Conservation (phyloP, 2,888 invertebrate species). For the Aproaerema taeniolella region DNA sequence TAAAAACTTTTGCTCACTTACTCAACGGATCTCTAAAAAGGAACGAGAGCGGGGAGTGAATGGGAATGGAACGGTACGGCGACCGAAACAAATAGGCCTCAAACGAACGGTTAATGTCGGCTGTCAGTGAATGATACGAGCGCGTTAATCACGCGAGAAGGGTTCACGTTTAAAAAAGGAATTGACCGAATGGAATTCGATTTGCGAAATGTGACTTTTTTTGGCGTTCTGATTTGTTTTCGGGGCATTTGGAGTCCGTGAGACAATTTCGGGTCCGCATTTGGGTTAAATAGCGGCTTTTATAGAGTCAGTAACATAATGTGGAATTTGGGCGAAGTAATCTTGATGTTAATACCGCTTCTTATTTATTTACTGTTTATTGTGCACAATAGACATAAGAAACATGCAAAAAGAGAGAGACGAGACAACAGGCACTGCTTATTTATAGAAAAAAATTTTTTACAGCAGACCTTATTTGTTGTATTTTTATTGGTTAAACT, state of each 20-base stretch:
- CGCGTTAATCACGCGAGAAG: constrained; percentile 36
- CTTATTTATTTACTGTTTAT: too few relatives aligned
- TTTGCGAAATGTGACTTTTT: constrained; percentile 15
- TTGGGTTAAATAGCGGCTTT: too few relatives aligned
- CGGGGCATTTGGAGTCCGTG: not conserved
- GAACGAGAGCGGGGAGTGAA: not conserved
- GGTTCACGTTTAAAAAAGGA: constrained; percentile 30
- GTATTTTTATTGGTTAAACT: too few relatives aligned
- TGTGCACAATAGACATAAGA: too few relatives aligned
- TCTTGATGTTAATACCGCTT: too few relatives aligned
- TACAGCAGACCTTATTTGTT: too few relatives aligned
- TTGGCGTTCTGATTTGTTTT: constrained; percentile 8
- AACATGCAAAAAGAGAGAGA: too few relatives aligned
- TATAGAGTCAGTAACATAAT: too few relatives aligned
- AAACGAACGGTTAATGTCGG: constrained; percentile 42
- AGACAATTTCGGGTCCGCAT: not conserved
- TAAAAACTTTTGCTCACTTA: too few relatives aligned
- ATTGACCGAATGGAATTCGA: constrained; percentile 27
- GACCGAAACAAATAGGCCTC: constrained; percentile 40
- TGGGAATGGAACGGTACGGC: constrained; percentile 1
- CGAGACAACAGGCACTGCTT: too few relatives aligned
- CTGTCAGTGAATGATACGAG: constrained; percentile 54
- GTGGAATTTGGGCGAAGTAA: too few relatives aligned
- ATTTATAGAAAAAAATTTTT: too few relatives aligned
- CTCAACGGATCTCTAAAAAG: not conserved